These are phyloP conservation scores for Gulo gulo DNA, from an alignment of 2,113 vertebrate species.

Conservation along the genomic window DNA sequence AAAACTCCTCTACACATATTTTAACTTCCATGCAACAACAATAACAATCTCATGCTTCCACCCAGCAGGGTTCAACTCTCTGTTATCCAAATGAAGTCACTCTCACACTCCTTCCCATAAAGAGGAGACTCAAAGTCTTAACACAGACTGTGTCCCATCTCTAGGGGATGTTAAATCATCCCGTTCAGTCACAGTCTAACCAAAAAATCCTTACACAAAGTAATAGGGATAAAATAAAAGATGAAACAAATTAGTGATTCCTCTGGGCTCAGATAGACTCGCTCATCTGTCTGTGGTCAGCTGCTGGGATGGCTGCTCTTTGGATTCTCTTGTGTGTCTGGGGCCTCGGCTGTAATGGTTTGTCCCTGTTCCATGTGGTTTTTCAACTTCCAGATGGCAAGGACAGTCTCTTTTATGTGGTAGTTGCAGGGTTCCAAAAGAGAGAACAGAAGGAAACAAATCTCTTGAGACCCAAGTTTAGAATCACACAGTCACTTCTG, in stretches of 20 bases:
- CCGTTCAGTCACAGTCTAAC: neutral
- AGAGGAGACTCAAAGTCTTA: neutral
- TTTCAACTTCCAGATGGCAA: conserved; percentile 17
- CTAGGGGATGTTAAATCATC: neutral
- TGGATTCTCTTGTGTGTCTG: neutral
- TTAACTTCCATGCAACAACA: neutral
- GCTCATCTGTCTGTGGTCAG: neutral
- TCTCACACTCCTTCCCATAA: neutral
- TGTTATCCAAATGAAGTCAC: neutral
- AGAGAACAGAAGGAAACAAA: neutral
- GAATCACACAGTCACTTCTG: neutral
- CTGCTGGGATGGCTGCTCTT: neutral
- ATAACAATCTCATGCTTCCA: neutral
- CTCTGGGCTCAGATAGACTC: neutral
- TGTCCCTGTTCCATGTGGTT: neutral
- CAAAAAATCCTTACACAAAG: neutral
- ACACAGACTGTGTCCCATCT: neutral
- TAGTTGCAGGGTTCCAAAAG: neutral
- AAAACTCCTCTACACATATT: neutral
- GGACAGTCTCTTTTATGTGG: neutral
- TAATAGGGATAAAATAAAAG: neutral
- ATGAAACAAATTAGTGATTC: neutral
- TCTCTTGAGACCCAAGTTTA: conserved; percentile 7
- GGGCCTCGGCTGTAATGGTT: neutral
- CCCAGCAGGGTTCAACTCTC: neutral